Base-by-base conservation (phyloP, 2,888 invertebrate species). In the Andrena marginata region DNA sequence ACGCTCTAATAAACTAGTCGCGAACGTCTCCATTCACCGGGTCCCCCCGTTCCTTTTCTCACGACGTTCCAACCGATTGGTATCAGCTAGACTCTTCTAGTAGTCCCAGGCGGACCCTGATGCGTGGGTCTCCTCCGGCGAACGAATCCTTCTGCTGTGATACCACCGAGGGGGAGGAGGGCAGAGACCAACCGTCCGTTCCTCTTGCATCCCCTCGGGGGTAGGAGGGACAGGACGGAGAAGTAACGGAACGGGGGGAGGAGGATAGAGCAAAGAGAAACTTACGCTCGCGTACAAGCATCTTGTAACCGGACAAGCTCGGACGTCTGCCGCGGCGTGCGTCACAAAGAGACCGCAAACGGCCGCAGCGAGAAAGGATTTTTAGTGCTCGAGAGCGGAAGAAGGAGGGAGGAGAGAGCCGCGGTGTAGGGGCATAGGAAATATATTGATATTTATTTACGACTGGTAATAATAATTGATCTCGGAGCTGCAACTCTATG, bases 401-500 rank as follows among this genome's bases (percentile, higher is more conserved):
- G 63, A 54, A 33, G n/a, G 59, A 26, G 49, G 7, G 20, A 13
- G 7, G 59, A 16, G 64, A 49, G 62, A 48, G 62, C 31, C 69
- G 67, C 49, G 80, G 84, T 56, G 56, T 80, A 84, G 85, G 67
- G 80, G 79, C 78, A 82, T 74, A 86, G 85, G 72, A 85, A 85
- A 88, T 86, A 85, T 88, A 90, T 87, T 90, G 90, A 91, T 91
- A 91, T 91, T 91, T 91, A 90, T 92, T 91, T 91, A 91, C 86
- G 89, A 90, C 87, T 84, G 90, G 89, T 90, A 89, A 90, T 90
- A 91, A 92, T 92, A 91, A 91, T 90, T 91, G 91, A 90, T 91
- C 89, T 87, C 75, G 72, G 82, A 67, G 77, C 87, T 85, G 88
- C 85, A 85, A 85, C 86, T 90, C 87, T 87, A 83, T 82, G 85